Conservation (phyloP, 2,113 vertebrate species). For the Misgurnus anguillicaudatus region DNA sequence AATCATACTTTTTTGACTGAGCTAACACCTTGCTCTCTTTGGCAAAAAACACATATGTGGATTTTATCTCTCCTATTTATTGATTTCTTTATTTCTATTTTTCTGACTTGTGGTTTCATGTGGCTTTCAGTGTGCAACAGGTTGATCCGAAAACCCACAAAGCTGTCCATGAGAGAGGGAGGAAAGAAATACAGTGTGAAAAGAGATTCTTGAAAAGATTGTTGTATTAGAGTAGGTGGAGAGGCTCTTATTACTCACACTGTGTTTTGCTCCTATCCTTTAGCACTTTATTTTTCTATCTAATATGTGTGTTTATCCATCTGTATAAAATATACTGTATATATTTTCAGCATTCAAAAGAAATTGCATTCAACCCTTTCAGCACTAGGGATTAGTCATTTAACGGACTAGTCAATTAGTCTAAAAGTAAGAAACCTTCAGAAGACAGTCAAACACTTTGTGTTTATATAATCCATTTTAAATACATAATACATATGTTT, state of each 20-base stretch:
- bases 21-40: not conserved
- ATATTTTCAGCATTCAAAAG: not conserved
- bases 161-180: not conserved
- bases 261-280: not conserved
- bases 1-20: not conserved
- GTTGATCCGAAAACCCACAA: not conserved
- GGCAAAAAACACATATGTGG: not conserved
- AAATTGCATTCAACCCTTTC: not conserved
- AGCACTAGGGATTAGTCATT: not conserved
- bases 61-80: not conserved
- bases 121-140: not conserved
- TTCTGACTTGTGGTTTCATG: not conserved
- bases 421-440: no score
- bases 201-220: not conserved
- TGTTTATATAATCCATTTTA: no score
- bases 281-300: not conserved
- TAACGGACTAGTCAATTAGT: no score
- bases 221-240: not conserved
- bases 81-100: not conserved
- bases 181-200: no score
- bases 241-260: not conserved
- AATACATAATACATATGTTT: no score
- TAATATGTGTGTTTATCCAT: not conserved
- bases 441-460: no score
- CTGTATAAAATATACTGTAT: not conserved